Conservation (phyloP, 2,888 invertebrate genomes). For the Acrocyrtus sp. region DNA sequence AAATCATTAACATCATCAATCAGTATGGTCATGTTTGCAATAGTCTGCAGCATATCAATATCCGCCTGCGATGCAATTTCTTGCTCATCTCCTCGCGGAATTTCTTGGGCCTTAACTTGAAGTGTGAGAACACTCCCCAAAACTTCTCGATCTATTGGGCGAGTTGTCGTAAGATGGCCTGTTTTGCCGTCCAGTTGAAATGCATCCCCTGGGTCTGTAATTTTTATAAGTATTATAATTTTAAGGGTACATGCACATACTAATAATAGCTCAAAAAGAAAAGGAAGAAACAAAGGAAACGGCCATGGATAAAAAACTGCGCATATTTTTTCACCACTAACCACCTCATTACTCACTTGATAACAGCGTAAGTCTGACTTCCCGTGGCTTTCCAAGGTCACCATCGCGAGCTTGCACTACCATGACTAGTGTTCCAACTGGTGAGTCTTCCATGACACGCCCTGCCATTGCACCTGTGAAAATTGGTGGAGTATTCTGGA, state of each 20-base stretch:
- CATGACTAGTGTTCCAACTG: slow-evolving; percentile 83
- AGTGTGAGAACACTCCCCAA: slow-evolving; percentile 69
- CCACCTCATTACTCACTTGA: slow-evolving; percentile 73
- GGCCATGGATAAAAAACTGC: not conserved
- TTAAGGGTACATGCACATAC: not conserved
- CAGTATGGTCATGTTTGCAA: slow-evolving; percentile 81
- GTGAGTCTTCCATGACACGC: slow-evolving; percentile 82
- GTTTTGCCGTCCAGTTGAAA: slow-evolving; percentile 82
- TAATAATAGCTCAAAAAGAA: not conserved
- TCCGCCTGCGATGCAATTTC: slow-evolving; percentile 44
- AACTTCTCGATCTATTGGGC: slow-evolving; percentile 86
- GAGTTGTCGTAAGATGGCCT: slow-evolving; percentile 85
- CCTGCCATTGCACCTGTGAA: slow-evolving; percentile 84
- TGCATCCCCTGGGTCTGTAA: slow-evolving; percentile 85
- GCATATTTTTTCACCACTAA: not conserved
- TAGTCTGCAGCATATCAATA: slow-evolving; percentile 66
- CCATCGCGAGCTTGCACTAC: slow-evolving; percentile 85
- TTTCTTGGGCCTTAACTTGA: slow-evolving; percentile 60
- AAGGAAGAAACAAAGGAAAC: slow-evolving; percentile 46
- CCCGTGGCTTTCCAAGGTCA: slow-evolving; percentile 83
- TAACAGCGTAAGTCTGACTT: slow-evolving; percentile 80
- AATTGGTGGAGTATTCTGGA: slow-evolving; percentile 87
- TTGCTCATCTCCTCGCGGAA: slow-evolving; percentile 54
- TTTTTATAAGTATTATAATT: no score
- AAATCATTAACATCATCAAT: slow-evolving; percentile 92